These are phyloP conservation scores for Brachyhypopomus occidentalis DNA, from an alignment of 2,113 vertebrate genomes.

Conservation along the genomic window DNA sequence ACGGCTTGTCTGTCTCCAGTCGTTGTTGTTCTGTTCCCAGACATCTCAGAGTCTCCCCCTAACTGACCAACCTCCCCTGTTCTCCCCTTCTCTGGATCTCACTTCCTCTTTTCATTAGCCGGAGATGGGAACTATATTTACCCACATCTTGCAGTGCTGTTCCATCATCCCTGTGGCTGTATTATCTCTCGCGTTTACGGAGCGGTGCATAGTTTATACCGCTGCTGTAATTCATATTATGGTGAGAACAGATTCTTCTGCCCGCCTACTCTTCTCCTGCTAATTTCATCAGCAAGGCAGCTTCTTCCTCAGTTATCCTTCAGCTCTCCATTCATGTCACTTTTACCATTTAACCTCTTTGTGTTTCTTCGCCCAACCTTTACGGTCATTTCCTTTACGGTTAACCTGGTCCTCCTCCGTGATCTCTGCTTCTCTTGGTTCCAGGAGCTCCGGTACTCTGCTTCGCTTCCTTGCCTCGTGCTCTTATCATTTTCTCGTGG, in stretches of 20 bases:
- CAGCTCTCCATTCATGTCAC: neutral
- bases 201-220: conserved; percentile 1
- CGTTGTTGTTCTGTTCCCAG: neutral
- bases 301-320: neutral
- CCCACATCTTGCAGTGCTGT: conserved; percentile 6
- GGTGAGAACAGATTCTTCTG: conserved; percentile 1
- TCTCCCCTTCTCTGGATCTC: conserved; percentile 30
- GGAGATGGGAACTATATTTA: conserved; percentile 46
- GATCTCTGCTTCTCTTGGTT: neutral
- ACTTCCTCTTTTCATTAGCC: conserved; percentile 29
- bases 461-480: neutral
- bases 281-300: neutral
- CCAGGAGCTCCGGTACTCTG: too few species aligned
- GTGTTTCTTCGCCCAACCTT: neutral
- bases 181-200: neutral
- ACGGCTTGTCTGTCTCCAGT: neutral
- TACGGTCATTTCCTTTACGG: neutral
- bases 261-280: neutral
- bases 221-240: conserved; percentile 2
- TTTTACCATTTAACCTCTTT: neutral
- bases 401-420: neutral
- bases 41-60: conserved; percentile 44
- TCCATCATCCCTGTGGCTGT: conserved; percentile 8
- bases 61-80: conserved; percentile 47
- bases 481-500: conserved; percentile 19